Conservation (phyloP, 2,888 invertebrate species). For the Sicus ferrugineus region DNA sequence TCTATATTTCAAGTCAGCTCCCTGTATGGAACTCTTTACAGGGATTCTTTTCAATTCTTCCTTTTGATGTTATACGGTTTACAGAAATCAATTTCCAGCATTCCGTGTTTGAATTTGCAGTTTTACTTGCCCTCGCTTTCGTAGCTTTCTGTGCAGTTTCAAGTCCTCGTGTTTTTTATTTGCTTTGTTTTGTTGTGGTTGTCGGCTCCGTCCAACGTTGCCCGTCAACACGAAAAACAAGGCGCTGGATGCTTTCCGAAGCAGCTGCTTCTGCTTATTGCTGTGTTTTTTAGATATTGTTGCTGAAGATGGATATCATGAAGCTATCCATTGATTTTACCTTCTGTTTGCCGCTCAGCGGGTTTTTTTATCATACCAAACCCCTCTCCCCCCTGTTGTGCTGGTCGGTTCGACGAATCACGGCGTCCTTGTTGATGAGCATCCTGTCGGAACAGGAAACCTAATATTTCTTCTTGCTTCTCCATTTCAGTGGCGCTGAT, state of each 20-base stretch:
- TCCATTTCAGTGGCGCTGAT: background rate
- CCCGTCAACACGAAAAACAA: background rate
- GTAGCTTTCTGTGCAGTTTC: constrained; percentile 19
- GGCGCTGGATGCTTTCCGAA: background rate
- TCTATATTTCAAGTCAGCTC: background rate
- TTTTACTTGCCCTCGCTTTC: background rate
- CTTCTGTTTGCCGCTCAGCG: background rate
- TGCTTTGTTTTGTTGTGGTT: constrained; percentile 9
- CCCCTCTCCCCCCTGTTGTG: background rate
- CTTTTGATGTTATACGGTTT: constrained; percentile 2
- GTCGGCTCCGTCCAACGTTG: background rate
- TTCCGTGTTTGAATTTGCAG: background rate
- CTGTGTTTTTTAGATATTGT: background rate
- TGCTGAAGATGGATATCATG: constrained; percentile 3
- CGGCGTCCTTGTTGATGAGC: constrained; percentile 23
- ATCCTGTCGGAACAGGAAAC: constrained; percentile 8
- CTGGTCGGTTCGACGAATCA: background rate
- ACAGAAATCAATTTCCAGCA: constrained; percentile 7
- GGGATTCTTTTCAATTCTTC: background rate
- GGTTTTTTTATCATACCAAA: constrained; percentile 7
- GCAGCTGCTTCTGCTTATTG: background rate
- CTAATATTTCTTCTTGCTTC: constrained; percentile 1
- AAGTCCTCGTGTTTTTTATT: background rate
- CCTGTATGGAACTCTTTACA: constrained; percentile 4
- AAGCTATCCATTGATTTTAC: constrained; percentile 24